Percentiles rank a stretch among this genome's conserved stretches.
These are phyloP conservation scores for Caenorhabditis macrosperma DNA, from an alignment of 2,888 invertebrate species.

Conservation along the genomic window DNA sequence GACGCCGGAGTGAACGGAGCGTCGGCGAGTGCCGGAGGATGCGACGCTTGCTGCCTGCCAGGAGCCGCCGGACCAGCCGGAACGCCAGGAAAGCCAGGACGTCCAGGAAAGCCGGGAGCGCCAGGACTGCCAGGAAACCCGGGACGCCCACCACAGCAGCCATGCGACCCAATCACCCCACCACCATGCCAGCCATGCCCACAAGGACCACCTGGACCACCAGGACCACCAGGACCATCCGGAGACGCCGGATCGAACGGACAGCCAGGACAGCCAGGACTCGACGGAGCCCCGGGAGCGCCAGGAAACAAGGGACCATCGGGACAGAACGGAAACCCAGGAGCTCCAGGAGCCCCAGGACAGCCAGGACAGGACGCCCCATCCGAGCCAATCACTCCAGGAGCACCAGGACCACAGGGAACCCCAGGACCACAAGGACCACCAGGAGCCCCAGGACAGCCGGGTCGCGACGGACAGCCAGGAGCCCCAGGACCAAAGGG, in stretches of 20 bases:
- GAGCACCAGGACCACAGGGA: slow-evolving; percentile 73
- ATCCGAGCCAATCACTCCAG: slow-evolving; percentile 66
- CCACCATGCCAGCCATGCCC: slow-evolving; percentile 76
- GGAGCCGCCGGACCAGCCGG: slow-evolving; percentile 71
- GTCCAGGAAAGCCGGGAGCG: slow-evolving; percentile 72
- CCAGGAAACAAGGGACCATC: slow-evolving; percentile 73
- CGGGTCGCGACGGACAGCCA: slow-evolving; percentile 69
- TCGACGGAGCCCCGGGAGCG: slow-evolving; percentile 61
- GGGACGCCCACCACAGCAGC: slow-evolving; percentile 73
- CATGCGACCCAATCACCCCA: slow-evolving; percentile 76
- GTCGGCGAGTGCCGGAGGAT: slow-evolving; percentile 62
- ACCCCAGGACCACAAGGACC: slow-evolving; percentile 73
- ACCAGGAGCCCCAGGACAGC: slow-evolving; percentile 70
- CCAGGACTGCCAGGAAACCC: slow-evolving; percentile 73
- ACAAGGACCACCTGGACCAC: slow-evolving; percentile 70
- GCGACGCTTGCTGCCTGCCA: slow-evolving; percentile 76
- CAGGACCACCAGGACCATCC: slow-evolving; percentile 69
- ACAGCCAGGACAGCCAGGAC: slow-evolving; percentile 69
- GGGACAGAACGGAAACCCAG: slow-evolving; percentile 72
- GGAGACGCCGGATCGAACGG: slow-evolving; percentile 68
- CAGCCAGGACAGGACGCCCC: slow-evolving; percentile 73
- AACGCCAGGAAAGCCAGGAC: slow-evolving; percentile 67
- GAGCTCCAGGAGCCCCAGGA: slow-evolving; percentile 75
- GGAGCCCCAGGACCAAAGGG: slow-evolving; percentile 71
- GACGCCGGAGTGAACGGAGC: slow-evolving; percentile 64